phyloP scores from a whole-genome alignment of 2,888 invertebrate genomes.

The Dastarcus helophoroides region DNA sequence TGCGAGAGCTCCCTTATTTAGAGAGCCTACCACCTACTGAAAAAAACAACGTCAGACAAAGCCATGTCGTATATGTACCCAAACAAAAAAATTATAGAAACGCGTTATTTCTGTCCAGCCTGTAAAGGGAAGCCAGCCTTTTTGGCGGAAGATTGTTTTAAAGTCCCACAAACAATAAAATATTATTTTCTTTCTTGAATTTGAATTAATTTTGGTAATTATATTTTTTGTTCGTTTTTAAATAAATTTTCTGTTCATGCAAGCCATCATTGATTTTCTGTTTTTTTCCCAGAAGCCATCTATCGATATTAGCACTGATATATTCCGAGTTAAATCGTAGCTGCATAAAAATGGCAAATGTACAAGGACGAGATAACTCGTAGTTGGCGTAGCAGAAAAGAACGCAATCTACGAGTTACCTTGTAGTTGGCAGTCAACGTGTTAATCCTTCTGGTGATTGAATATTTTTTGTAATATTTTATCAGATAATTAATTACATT shows the following conservation, averaged over 20 bases:
- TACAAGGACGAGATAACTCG: conserved; percentile 17
- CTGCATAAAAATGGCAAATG: conserved; percentile 16
- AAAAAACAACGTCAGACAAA: conserved; percentile 16
- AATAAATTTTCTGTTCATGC: conserved; percentile 14
- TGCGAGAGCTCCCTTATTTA: conserved; percentile 15
- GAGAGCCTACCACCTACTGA: conserved; percentile 17
- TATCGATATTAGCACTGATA: conserved; percentile 19
- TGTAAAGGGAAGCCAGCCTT: conserved; percentile 17
- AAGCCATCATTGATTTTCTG: conserved; percentile 18
- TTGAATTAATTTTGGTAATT: too few species aligned
- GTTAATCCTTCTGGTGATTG: too few species aligned
- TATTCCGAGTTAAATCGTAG: conserved; percentile 18
- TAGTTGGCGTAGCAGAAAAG: conserved; percentile 17
- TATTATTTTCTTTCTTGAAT: conserved; percentile 9
- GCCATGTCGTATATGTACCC: conserved; percentile 14
- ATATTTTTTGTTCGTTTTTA: too few species aligned
- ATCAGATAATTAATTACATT: too few species aligned
- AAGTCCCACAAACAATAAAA: conserved; percentile 18
- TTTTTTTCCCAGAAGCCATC: conserved; percentile 19
- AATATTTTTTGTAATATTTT: too few species aligned
- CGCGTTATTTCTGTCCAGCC: conserved; percentile 16
- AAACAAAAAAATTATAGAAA: conserved; percentile 17
- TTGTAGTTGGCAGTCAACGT: conserved; percentile 13
- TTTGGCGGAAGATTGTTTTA: conserved; percentile 20
- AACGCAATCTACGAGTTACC: conserved; percentile 17